These are phyloP conservation scores for Ferdinandea cuprea DNA, from an alignment of 2,888 invertebrate genomes.

Conservation along the genomic window DNA sequence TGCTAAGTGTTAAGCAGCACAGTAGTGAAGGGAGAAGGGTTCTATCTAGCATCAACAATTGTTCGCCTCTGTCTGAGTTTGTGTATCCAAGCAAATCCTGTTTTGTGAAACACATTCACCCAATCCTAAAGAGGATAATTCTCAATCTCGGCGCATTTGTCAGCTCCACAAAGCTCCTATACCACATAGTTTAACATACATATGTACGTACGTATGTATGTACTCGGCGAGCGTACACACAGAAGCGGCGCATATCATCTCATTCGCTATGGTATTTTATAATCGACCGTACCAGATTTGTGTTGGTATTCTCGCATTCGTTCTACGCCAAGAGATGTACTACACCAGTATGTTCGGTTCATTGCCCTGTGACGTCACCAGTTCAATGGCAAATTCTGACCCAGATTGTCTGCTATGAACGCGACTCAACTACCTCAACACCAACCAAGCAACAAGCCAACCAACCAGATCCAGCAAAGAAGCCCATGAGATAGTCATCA, in stretches of 20 bases:
- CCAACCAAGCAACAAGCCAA: conserved; percentile 7
- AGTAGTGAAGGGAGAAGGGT: neutral
- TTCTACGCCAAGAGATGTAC: conserved; percentile 53
- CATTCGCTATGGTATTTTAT: conserved; percentile 57
- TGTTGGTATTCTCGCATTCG: conserved; percentile 58
- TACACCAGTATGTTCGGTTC: conserved; percentile 75
- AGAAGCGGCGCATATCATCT: conserved; percentile 51
- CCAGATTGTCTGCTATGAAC: conserved; percentile 83
- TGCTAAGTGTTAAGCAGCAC: conserved; percentile 56
- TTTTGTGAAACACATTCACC: conserved; percentile 48
- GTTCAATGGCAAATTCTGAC: conserved; percentile 84
- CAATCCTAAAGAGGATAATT: conserved; percentile 49
- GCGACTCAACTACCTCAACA: conserved; percentile 76
- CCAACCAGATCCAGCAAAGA: conserved; percentile 27
- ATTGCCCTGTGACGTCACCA: conserved; percentile 83
- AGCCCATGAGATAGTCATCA: conserved; percentile 23
- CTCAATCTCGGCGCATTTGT: conserved; percentile 34
- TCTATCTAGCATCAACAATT: conserved; percentile 24
- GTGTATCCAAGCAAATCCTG: conserved; percentile 43
- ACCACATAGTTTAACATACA: neutral
- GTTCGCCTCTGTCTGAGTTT: conserved; percentile 11
- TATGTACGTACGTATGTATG: neutral
- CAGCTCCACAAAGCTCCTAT: conserved; percentile 39
- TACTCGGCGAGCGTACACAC: neutral
- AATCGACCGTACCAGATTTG: conserved; percentile 52